Evolutionary conservation across 2,888 invertebrate species (phyloP), one percentile per base, ranked within the genome.

Genomic region (Meandrusa payeni): DNA sequence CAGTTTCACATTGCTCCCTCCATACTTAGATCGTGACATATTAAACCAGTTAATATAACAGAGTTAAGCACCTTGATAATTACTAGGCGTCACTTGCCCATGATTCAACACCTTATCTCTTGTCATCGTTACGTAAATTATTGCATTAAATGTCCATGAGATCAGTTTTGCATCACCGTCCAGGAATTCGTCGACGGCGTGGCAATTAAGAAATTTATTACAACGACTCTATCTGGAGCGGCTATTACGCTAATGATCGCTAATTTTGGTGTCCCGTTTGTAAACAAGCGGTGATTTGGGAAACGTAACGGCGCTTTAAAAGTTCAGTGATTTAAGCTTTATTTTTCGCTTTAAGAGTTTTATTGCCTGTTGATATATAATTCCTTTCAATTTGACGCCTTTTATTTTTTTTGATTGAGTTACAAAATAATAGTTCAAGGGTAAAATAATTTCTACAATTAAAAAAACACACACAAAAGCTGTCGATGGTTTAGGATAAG

Each of bases 151-250:
- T 31, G 26, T 31, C 9, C 24, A 65, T 76, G 76, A 81, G 72
- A 73, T 79, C 76, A 77, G 67, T 70, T 77, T 79, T 73, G 73
- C 82, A 77, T 83, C 85, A 82, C 59, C 68, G 69, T 62, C 63
- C 53, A 75, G 64, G 79, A 85, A 85, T 69, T 62, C 58, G 57
- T 69, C 69, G 69, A 67, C 64, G 55, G 55, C 19, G 32, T 46
- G 64, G 69, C 80, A 81, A 83, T 85, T 85, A 86, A 82, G 77
- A 78, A 78, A 85, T 85, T 79, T 78, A 79, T 79, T 74, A 69
- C 76, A 70, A 77, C 69, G 67, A 68, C 69, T 67, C 58, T 73
- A 78, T 78, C 71, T 79, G 72, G 83, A 69, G 59, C 79, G 61
- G 47, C 73, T 72, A 79, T 83, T 81, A 76, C 59, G 50, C 68